Evolutionary conservation across 2,888 invertebrate species (phyloP), one percentile per base, ranked within the genome.

Genomic region (Ophraella communa): DNA sequence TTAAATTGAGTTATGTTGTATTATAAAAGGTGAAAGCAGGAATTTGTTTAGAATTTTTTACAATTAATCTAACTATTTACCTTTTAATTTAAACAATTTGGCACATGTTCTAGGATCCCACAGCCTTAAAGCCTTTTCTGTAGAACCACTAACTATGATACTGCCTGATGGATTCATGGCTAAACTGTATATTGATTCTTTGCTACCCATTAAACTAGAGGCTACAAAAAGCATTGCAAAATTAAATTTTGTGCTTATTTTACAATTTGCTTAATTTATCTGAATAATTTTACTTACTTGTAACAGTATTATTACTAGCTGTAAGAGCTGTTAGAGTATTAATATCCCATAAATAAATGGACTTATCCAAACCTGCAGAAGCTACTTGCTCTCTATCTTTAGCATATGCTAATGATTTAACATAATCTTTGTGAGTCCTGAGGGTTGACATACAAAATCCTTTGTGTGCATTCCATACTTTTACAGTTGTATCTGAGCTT

Each of bases 401-500:
- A 17, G 98, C 98, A 83, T 99, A 99, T 0, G 99, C 98, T 77
- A 99, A 82, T 18, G 97, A 95, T 81, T 98, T 94, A 8, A 99
- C 99, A 83, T 99, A 99, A 81, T 99, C 99, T 82, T 96, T 96
- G 82, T 99, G 98, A 51, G 98, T 98, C 66, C 98, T 87, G 71
- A 99, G 84, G 1, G 98, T 99, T 0, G 98, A 98, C 97, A 99
- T 97, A 80, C 98, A 99, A 80, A 97, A 98, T 7, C 98, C 98
- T 85, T 98, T 98, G 73, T 97, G 95, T 14, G 98, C 97, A 83
- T 98, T 99, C 99, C 99, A 99, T 66, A 99, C 97, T 84, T 99
- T 99, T 0, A 99, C 98, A 45, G 99, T 99, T 18, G 98, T 98
- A 82, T 99, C 99, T 68, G 97, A 97, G 78, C 98, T 98, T 4